Evolutionary conservation across 1,140 invertebrate species (phyloP), one percentile per base, ranked within the genome.

Genomic region (Heliothis subflexa): DNA sequence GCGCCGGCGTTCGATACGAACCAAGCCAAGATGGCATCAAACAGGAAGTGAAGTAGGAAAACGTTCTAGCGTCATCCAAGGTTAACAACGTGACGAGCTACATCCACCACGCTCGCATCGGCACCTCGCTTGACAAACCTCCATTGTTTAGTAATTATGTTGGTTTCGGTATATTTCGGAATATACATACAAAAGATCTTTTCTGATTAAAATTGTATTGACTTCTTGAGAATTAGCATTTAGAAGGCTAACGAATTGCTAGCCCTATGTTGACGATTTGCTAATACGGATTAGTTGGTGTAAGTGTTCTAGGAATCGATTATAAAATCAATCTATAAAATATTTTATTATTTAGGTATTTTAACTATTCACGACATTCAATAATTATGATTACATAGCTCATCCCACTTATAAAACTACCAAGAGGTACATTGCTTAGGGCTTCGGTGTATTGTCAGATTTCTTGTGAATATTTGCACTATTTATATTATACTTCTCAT

Each of bases 11-110:
- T 81, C 76, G 73, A 81, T 71, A 83, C 79, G 83, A 83, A 80
- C 83, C 82, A 80, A 82, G 79, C 80, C 79, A 86, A 89, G 90
- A 92, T 91, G 89, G 86, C 85, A 89, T 86, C 85, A 79, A 94
- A 85, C 87, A 94, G 92, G 92, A 94, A 93, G 90, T 91, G 81
- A 90, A 88, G 89, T 91, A 94, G 91, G 91, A 94, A 93, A 92
- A 94, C 90, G 88, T 86, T 89, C 85, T 87, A 89, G 82, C 90
- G 89, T 89, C 88, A 88, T 83, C 83, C 91, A 94, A 94, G 92
- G 92, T 86, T 88, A 80, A 80, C 82, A 74, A 78, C 84, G 85
- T 82, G 85, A 83, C 88, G 85, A 86, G 81, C 78, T 88, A 78
- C 83, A 86, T 85, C 86, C 85, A 88, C 85, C 84, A 85, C 82